A percentile compares a stretch with the other conserved stretches of the same genome.
These are phyloP conservation scores for Lasius platythorax DNA, from an alignment of 2,888 invertebrate species.

Conservation along the genomic window DNA sequence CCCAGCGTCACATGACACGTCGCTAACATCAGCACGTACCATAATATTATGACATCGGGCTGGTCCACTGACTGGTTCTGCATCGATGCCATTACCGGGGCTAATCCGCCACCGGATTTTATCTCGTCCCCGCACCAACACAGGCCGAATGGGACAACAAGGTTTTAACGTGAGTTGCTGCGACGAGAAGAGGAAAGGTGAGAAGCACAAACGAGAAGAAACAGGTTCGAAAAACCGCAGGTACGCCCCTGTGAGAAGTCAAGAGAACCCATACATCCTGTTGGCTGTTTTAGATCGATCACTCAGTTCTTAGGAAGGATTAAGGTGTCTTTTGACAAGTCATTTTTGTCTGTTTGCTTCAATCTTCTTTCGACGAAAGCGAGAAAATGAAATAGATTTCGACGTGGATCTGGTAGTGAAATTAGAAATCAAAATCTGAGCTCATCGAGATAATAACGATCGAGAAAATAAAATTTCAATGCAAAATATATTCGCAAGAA, in stretches of 20 bases:
- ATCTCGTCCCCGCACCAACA: slow-evolving; percentile 63
- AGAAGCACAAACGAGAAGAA: slow-evolving; percentile 39
- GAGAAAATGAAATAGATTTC: slow-evolving; percentile 32
- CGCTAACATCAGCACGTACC: slow-evolving; percentile 39
- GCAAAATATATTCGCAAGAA: background rate
- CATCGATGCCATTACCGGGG: slow-evolving; percentile 69
- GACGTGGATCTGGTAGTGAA: background rate
- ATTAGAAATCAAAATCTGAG: background rate
- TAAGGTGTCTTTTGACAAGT: slow-evolving; percentile 74
- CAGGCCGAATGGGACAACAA: slow-evolving; percentile 69
- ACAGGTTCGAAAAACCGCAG: slow-evolving; percentile 40
- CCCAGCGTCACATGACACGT: slow-evolving; percentile 35
- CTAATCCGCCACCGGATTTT: slow-evolving; percentile 76
- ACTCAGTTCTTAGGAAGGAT: slow-evolving; percentile 58
- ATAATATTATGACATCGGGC: slow-evolving; percentile 73
- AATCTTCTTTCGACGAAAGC: slow-evolving; percentile 62
- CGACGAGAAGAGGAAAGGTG: slow-evolving; percentile 27
- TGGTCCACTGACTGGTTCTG: slow-evolving; percentile 68
- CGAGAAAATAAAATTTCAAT: background rate
- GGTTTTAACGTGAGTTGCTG: slow-evolving; percentile 42
- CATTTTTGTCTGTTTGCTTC: slow-evolving; percentile 63
- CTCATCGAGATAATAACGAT: background rate
- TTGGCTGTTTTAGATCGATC: slow-evolving; percentile 71
- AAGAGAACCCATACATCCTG: slow-evolving; percentile 56
- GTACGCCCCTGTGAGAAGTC: slow-evolving; percentile 21